phyloP scores from a whole-genome alignment of 2,888 invertebrate species.

The Andrena bicolor region DNA sequence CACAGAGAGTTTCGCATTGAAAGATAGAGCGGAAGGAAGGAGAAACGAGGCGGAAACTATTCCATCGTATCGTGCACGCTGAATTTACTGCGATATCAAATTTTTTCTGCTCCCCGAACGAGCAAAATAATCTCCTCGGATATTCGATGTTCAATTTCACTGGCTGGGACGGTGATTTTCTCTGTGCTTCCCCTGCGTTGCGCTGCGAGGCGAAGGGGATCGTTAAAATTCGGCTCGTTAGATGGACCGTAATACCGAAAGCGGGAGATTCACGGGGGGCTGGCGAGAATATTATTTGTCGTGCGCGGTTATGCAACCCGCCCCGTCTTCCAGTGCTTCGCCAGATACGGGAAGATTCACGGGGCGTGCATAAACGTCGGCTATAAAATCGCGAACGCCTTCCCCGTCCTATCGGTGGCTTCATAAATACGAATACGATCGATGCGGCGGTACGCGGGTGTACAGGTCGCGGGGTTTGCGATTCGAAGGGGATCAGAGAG shows the following conservation, averaged over 20 bases:
- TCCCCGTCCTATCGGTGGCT: background rate
- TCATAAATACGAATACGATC: constrained; percentile 37
- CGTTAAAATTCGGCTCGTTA: background rate
- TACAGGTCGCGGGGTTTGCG: background rate
- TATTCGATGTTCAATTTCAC: constrained; percentile 18
- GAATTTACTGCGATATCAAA: constrained; percentile 30
- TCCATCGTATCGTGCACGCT: constrained; percentile 19
- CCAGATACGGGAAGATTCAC: constrained; percentile 9
- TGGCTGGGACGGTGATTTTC: background rate
- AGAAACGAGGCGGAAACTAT: constrained; percentile 30
- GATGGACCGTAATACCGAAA: background rate
- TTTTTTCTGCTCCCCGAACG: background rate
- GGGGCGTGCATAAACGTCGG: constrained; percentile 15
- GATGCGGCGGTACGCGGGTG: background rate
- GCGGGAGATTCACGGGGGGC: background rate
- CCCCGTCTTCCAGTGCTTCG: background rate
- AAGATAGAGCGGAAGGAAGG: background rate
- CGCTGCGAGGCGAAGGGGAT: background rate
- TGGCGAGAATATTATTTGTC: constrained; percentile 25
- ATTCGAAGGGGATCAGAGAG: background rate
- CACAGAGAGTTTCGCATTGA: background rate
- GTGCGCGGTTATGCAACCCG: background rate
- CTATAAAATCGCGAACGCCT: constrained; percentile 10
- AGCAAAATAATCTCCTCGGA: background rate
- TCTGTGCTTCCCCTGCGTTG: background rate